A percentile compares a stretch with the other conserved stretches of the same genome.
phyloP scores from a whole-genome alignment of 2,888 invertebrate genomes.

The Netelia inedita region DNA sequence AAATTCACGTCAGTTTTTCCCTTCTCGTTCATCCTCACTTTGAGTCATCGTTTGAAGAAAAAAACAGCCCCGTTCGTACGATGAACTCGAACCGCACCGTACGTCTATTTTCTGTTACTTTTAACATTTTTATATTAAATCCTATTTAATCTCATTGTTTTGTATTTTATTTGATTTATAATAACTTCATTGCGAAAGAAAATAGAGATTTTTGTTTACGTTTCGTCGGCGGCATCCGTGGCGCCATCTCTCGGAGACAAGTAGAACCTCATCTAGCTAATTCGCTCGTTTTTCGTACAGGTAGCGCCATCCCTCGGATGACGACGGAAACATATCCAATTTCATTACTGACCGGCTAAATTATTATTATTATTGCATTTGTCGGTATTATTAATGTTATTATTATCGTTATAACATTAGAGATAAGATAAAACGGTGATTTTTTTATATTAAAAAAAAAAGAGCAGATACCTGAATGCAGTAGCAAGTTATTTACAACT shows the following conservation, averaged over 20 bases:
- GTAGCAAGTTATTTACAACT: conserved; percentile 24
- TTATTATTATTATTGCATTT: too few species aligned
- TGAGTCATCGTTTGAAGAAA: conserved; percentile 19
- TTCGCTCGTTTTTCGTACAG: neutral
- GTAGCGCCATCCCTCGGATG: conserved; percentile 40
- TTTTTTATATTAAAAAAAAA: neutral
- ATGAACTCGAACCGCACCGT: too few species aligned
- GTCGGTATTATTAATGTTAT: neutral
- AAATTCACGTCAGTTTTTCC: conserved; percentile 25
- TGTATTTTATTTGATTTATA: too few species aligned
- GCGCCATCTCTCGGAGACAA: too few species aligned
- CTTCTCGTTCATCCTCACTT: neutral
- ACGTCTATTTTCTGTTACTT: too few species aligned
- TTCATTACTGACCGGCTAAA: conserved; percentile 13
- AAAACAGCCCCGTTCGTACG: neutral
- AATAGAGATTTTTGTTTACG: too few species aligned
- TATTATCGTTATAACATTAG: conserved; percentile 13
- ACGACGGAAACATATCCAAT: neutral
- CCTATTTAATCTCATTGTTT: too few species aligned
- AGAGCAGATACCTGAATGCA: conserved; percentile 6
- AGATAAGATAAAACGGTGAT: conserved; percentile 44
- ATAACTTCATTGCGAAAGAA: too few species aligned
- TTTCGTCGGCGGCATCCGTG: too few species aligned
- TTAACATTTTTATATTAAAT: too few species aligned
- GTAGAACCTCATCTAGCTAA: neutral